These are phyloP conservation scores for Stenurella melanura DNA, from an alignment of 2,888 invertebrate species.

Conservation along the genomic window DNA sequence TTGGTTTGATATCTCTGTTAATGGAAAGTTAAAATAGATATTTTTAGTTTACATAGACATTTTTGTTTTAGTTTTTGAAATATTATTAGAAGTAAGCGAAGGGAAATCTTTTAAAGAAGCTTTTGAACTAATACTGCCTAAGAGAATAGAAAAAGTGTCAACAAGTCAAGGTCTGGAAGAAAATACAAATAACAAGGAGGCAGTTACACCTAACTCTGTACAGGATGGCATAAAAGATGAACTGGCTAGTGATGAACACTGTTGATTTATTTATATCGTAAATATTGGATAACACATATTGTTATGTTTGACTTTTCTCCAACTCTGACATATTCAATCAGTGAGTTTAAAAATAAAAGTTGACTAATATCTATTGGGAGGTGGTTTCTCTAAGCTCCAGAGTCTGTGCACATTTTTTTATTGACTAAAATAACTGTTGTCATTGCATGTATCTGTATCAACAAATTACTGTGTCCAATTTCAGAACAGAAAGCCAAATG, in stretches of 20 bases:
- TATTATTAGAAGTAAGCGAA: constrained; percentile 84
- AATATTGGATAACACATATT: background rate
- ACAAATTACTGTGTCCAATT: too few species aligned
- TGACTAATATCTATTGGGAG: too few species aligned
- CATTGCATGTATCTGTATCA: too few species aligned
- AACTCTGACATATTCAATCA: too few species aligned
- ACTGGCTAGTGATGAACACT: background rate
- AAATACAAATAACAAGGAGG: constrained; percentile 1
- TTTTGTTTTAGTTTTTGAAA: constrained; percentile 84
- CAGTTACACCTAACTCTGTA: background rate
- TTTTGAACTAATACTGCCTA: constrained; percentile 85
- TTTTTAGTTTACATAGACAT: background rate
- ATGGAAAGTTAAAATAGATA: background rate
- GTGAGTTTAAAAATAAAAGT: too few species aligned
- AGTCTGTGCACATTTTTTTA: too few species aligned
- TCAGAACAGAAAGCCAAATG: too few species aligned
- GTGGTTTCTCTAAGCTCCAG: too few species aligned
- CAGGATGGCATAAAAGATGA: background rate
- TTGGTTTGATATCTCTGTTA: background rate
- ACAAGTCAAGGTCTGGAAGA: constrained; percentile 17
- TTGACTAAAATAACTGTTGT: too few species aligned
- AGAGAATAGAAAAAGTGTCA: constrained; percentile 65
- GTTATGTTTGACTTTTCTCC: too few species aligned
- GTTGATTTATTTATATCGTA: background rate
- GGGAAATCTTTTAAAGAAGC: constrained; percentile 87